Base-by-base conservation (phyloP, 2,888 invertebrate species). In the Beris morrisii region DNA sequence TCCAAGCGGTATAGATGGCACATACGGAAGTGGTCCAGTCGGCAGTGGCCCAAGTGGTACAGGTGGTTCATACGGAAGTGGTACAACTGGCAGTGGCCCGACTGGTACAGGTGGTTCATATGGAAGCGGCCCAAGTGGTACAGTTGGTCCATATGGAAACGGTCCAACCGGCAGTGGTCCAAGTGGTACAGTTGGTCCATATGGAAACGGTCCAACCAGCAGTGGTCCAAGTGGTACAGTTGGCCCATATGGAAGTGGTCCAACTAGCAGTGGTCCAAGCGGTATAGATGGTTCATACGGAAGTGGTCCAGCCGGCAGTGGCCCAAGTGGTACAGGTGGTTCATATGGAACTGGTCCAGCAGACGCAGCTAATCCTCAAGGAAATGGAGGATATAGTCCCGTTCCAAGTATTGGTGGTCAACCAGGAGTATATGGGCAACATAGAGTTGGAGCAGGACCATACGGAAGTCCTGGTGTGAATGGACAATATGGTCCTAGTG, bases 1-100 rank as follows among this genome's bases (percentile, higher is more conserved):
- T 15, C 56, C 63, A 43, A 52, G 31, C 45, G 56, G 56, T 38
- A 56, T 43, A 30, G 4, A 32, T 9, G 44, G 57, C 5, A 4
- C n/a, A 4, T 5, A 11, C 1, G 53, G 28, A 53, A 31, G 2
- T 4, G 30, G 31, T n/a, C 7, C 52, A 9, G 22, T 1, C 5
- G 52, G 15, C 5, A 52, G 44, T 12, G 22, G 22, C 3, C 22
- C 22, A 3, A 22, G 22, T 22, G 22, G 22, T 22, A 3, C 22
- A 22, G 22, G 1, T 22, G 22, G 22, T 3, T 3, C 22, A 1
- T 22, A 22, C 3, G 22, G 22, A 22, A 22, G 22, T 22, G 22
- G 22, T 22, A 1, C 22, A 22, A 22, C 22, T 22, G 22, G 22
- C 22, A 22, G 1, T 22, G 12, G 11, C 3, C 9, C 12, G 22